Conservation (phyloP, 2,113 vertebrate species). For the Paratilapia polleni region DNA sequence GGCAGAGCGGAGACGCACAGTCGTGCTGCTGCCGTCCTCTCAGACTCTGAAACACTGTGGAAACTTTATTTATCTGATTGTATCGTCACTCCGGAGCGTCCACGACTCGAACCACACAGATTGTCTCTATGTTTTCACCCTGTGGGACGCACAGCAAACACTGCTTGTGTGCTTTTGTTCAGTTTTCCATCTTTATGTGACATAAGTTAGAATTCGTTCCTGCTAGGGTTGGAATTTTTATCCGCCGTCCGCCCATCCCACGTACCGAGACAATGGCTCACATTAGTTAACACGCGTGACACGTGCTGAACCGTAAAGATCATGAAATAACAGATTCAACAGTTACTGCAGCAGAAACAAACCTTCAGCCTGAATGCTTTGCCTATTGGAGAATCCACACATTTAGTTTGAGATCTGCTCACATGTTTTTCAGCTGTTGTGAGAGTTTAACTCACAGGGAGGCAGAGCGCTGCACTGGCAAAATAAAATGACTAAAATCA, state of each 20-base stretch:
- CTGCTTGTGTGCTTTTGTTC: background rate
- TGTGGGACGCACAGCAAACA: background rate
- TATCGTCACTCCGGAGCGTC: background rate
- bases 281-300: no score
- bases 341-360: no score
- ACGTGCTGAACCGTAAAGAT: background rate
- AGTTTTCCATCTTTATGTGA: background rate
- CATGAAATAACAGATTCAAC: no score
- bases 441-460: background rate
- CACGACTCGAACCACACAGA: background rate
- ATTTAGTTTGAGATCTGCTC: background rate
- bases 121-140: background rate
- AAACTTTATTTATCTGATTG: constrained; percentile 34
- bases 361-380: no score
- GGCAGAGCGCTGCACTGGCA: no score
- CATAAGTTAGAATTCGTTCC: background rate
- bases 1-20: background rate
- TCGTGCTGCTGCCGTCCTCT: constrained; percentile 5
- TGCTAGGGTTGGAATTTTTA: background rate
- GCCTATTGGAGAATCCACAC: no score
- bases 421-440: background rate
- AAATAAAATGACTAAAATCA: background rate
- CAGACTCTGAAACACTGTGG: constrained; percentile 53
- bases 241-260: background rate
- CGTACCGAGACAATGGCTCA: background rate